A percentile compares a stretch with the other conserved stretches of the same genome.
These are phyloP conservation scores for Macrocentrus cingulum DNA, from an alignment of 1,140 invertebrate species.

Conservation along the genomic window DNA sequence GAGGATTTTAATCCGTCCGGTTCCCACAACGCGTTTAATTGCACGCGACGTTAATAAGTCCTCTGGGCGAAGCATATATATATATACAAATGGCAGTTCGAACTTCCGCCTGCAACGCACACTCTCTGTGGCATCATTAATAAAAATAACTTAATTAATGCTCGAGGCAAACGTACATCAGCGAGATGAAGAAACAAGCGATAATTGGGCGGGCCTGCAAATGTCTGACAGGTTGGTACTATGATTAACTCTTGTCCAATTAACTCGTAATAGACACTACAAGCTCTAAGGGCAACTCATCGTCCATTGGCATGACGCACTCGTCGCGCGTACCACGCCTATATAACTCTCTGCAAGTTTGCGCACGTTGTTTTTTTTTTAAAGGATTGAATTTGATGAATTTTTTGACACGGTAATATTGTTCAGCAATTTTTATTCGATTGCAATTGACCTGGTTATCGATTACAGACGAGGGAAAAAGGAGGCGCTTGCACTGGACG, in stretches of 20 bases:
- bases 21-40: slow-evolving; percentile 40
- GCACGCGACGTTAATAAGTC: slow-evolving; percentile 28
- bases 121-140: slow-evolving; percentile 3
- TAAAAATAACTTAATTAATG: slow-evolving; percentile 52
- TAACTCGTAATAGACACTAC: slow-evolving; percentile 41
- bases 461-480: slow-evolving; percentile 11
- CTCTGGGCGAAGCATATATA: background rate
- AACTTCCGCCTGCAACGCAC: slow-evolving; percentile 6
- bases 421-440: background rate
- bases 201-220: slow-evolving; percentile 38
- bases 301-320: no score
- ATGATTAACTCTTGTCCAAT: slow-evolving; percentile 45
- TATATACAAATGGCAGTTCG: background rate
- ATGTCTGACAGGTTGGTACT: slow-evolving; percentile 22
- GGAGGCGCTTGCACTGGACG: background rate
- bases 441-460: slow-evolving; percentile 24
- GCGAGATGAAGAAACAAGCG: slow-evolving; percentile 23
- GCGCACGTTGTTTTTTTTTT: no score
- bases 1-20: slow-evolving; percentile 33
- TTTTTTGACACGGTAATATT: no score
- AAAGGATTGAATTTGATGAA: no score
- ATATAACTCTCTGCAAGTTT: no score
- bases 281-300: background rate
- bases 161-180: slow-evolving; percentile 17
- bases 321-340: no score